Conservation (phyloP, 2,888 invertebrate genomes). For the Gymnocheta viridis region DNA sequence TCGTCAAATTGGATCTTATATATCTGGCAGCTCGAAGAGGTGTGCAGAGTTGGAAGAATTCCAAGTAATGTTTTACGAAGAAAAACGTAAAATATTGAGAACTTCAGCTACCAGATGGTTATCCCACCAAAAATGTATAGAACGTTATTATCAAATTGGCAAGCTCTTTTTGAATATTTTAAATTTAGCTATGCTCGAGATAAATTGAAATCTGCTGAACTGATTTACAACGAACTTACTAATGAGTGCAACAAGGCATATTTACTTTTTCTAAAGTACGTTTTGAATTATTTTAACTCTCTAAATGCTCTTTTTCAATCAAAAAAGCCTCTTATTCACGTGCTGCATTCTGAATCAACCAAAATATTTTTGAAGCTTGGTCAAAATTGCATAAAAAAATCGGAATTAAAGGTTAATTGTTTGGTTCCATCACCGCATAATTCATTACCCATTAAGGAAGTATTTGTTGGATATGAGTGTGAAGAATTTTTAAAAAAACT, state of each 20-base stretch:
- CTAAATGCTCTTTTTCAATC: constrained; percentile 26
- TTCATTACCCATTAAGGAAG: constrained; percentile 22
- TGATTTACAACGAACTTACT: no score
- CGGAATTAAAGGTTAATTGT: constrained; percentile 35
- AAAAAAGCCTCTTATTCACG: no score
- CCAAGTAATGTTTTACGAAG: no score
- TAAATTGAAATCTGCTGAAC: no score
- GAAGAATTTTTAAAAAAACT: not conserved
- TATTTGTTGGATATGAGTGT: constrained; percentile 5
- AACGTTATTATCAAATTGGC: constrained; percentile 20
- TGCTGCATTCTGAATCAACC: constrained; percentile 21
- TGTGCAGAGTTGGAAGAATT: no score
- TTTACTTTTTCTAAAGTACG: not conserved
- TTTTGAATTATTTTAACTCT: constrained; percentile 31
- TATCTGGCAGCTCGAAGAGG: constrained; percentile 10
- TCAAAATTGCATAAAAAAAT: not conserved
- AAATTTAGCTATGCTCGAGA: no score
- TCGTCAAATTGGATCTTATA: no score
- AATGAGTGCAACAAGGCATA: constrained; percentile 27
- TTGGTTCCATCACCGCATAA: no score
- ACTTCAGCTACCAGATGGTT: constrained; percentile 33
- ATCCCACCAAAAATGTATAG: constrained; percentile 35
- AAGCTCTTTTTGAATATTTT: constrained; percentile 33
- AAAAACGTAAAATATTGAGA: constrained; percentile 39
- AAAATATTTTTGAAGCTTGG: not conserved